Percentiles rank a stretch among this genome's conserved stretches.
These are phyloP conservation scores for Pithys albifrons DNA, from an alignment of 2,113 vertebrate genomes.

Conservation along the genomic window DNA sequence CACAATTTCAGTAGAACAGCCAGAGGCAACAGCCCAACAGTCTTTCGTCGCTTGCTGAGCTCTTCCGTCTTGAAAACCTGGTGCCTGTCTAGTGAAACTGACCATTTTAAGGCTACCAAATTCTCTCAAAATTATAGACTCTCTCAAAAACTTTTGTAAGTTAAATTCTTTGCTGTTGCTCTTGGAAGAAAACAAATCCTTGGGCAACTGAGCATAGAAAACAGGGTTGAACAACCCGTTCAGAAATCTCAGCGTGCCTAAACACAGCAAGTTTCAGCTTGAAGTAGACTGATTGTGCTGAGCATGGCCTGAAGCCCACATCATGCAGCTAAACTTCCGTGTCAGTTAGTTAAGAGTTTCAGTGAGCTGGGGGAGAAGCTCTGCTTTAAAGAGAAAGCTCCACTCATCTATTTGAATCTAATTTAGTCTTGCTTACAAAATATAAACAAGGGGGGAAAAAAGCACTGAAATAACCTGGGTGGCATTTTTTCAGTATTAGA, in stretches of 20 bases:
- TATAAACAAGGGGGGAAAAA: background rate
- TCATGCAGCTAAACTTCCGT: constrained; percentile 49
- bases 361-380: background rate
- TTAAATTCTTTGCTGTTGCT: constrained; percentile 9
- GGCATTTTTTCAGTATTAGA: background rate
- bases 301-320: constrained; percentile 48
- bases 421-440: constrained; percentile 44
- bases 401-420: background rate
- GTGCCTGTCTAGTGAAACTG: background rate
- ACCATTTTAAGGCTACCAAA: background rate
- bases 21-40: background rate
- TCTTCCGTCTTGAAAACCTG: background rate
- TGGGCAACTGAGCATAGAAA: constrained; percentile 62
- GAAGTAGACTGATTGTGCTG: constrained; percentile 35
- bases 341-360: constrained; percentile 32
- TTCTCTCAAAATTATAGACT: background rate
- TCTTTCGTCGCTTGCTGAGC: background rate
- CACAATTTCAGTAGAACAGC: background rate
- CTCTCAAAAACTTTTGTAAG: constrained; percentile 22
- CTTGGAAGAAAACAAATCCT: constrained; percentile 60
- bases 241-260: constrained; percentile 51
- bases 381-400: constrained; percentile 43
- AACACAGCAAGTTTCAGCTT: constrained; percentile 63
- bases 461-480: background rate
- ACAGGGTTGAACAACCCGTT: constrained; percentile 62